phyloP scores from a whole-genome alignment of 2,888 invertebrate genomes.

The Gastrophysa polygoni region DNA sequence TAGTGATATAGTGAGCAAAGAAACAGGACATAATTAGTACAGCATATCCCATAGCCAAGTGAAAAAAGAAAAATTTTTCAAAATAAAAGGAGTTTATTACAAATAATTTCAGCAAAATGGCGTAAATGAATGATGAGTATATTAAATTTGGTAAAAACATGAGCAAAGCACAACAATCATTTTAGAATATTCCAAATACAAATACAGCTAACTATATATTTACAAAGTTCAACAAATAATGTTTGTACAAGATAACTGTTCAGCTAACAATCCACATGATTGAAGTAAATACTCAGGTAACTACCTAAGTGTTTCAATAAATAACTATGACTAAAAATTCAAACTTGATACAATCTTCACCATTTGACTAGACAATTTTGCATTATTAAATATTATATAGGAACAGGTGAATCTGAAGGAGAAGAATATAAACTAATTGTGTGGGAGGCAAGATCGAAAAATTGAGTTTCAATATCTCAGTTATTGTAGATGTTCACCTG shows the following conservation, averaged over 20 bases:
- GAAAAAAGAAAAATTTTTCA: too few species aligned
- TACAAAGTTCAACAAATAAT: not conserved
- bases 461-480: too few species aligned
- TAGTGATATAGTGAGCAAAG: too few species aligned
- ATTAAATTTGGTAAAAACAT: not conserved
- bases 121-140: not conserved
- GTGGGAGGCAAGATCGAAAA: too few species aligned
- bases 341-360: not conserved
- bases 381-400: too few species aligned
- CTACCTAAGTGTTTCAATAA: not conserved
- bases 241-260: not conserved
- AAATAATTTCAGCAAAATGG: constrained; percentile 1
- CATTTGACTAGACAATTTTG: constrained; percentile 25
- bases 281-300: not conserved
- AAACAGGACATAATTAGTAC: too few species aligned
- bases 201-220: not conserved
- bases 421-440: too few species aligned
- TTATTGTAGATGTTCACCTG: too few species aligned
- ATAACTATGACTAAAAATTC: not conserved
- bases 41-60: too few species aligned
- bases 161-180: not conserved
- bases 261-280: constrained; percentile 31
- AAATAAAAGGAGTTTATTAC: not conserved
- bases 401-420: constrained; percentile 6
- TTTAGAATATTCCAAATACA: not conserved